Evolutionary conservation across 2,113 vertebrate species (phyloP).

Genomic region (Protomyctophum bolini): DNA sequence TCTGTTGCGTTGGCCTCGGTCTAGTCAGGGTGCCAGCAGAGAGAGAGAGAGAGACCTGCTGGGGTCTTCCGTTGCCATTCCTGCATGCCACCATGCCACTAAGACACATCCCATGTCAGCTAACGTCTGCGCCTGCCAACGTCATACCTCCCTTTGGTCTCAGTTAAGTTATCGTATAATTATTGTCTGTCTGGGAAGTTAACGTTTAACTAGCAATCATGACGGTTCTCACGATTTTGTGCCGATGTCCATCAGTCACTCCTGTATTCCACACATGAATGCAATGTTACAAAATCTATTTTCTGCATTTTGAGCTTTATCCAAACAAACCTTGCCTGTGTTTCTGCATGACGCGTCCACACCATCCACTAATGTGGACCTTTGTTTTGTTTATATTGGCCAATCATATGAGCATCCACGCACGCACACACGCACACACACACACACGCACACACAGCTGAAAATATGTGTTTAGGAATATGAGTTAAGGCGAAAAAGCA

Average conservation of each 20-base stretch:
- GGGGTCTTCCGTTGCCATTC: constrained; percentile 29
- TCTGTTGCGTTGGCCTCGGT: constrained; percentile 20
- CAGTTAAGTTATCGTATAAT: constrained; percentile 33
- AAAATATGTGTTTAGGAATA: constrained; percentile 31
- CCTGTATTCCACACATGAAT: neutral
- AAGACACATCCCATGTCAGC: constrained; percentile 7
- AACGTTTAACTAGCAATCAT: neutral
- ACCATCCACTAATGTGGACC: constrained; percentile 2
- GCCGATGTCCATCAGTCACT: neutral
- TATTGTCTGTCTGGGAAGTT: constrained; percentile 3
- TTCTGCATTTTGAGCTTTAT: neutral
- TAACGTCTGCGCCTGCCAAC: constrained; percentile 21
- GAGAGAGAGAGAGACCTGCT: constrained; percentile 12
- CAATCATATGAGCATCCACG: constrained; percentile 3
- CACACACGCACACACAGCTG: too few species aligned
- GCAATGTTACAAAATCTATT: neutral
- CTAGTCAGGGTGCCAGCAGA: constrained; percentile 45
- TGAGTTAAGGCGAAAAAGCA: neutral
- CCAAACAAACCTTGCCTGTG: neutral
- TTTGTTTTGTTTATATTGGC: constrained; percentile 34
- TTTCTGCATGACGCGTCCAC: constrained; percentile 29
- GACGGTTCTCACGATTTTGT: neutral
- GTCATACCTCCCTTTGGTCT: constrained; percentile 10
- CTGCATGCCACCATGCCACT: constrained; percentile 31
- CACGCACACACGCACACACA: neutral